A percentile compares a stretch with the other conserved stretches of the same genome.
phyloP scores from a whole-genome alignment of 2,113 vertebrate species.

The Equus quagga region DNA sequence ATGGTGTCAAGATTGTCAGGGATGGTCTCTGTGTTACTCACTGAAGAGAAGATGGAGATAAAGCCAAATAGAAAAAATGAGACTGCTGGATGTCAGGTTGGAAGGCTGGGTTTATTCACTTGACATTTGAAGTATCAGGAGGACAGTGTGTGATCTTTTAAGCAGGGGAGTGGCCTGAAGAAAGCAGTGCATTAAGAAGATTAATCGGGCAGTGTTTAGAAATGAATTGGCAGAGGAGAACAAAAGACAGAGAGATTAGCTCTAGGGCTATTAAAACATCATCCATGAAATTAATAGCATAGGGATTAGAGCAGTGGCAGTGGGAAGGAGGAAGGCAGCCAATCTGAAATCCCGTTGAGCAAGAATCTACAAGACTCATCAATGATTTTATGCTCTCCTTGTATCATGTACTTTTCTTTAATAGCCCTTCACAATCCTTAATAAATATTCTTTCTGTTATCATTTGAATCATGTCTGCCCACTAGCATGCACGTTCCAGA shows the following conservation, averaged over 20 bases:
- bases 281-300: background rate
- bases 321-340: background rate
- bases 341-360: background rate
- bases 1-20: background rate
- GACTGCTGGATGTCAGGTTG: background rate
- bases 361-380: background rate
- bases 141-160: background rate
- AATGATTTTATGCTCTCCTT: background rate
- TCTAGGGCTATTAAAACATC: conserved; percentile 33
- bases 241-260: conserved; percentile 10
- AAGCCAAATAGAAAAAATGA: background rate
- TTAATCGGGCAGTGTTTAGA: conserved; percentile 40
- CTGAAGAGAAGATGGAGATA: background rate
- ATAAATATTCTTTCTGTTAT: background rate
- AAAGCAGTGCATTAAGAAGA: conserved; percentile 3
- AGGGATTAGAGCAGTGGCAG: background rate
- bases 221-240: background rate
- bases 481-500: background rate
- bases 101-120: background rate
- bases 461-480: background rate
- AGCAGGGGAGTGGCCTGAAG: background rate
- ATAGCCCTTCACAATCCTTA: background rate
- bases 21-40: background rate
- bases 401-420: background rate
- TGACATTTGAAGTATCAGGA: conserved; percentile 19